phyloP scores from a whole-genome alignment of 1,140 invertebrate genomes.

The Saccostrea echinata region DNA sequence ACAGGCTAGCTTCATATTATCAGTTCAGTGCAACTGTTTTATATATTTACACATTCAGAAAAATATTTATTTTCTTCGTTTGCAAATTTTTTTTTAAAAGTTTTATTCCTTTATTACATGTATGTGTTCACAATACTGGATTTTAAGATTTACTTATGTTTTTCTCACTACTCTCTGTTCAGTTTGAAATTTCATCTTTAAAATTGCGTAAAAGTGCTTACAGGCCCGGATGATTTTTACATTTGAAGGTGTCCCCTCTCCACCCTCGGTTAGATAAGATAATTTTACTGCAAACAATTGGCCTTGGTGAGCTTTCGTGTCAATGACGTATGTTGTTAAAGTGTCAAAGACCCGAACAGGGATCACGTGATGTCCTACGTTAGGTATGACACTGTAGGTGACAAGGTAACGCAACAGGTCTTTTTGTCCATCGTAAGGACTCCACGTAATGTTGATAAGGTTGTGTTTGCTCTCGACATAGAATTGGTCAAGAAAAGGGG shows the following conservation, averaged over 20 bases:
- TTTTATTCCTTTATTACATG: too few relatives aligned
- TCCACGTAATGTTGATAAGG: not conserved
- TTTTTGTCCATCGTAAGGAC: not conserved
- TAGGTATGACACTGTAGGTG: not conserved
- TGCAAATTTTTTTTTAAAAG: too few relatives aligned
- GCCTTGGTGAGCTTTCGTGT: not conserved
- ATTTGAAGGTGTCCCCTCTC: not conserved
- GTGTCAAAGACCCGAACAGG: not conserved
- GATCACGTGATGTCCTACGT: not conserved
- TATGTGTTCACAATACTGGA: too few relatives aligned
- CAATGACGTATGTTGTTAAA: not conserved
- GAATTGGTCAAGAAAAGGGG: not conserved
- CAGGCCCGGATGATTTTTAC: not conserved
- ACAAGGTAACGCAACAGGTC: not conserved
- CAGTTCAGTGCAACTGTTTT: too few relatives aligned
- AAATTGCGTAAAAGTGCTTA: not conserved
- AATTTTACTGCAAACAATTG: not conserved
- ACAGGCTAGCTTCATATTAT: too few relatives aligned
- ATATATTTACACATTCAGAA: too few relatives aligned
- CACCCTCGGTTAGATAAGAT: conserved; percentile 11
- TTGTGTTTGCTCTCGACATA: not conserved
- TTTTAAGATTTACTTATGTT: too few relatives aligned
- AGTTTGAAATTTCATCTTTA: too few relatives aligned
- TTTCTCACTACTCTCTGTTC: too few relatives aligned
- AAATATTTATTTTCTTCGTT: too few relatives aligned